Evolutionary conservation across 2,888 invertebrate species (phyloP).

Genomic region (Mactromeris polynyma): DNA sequence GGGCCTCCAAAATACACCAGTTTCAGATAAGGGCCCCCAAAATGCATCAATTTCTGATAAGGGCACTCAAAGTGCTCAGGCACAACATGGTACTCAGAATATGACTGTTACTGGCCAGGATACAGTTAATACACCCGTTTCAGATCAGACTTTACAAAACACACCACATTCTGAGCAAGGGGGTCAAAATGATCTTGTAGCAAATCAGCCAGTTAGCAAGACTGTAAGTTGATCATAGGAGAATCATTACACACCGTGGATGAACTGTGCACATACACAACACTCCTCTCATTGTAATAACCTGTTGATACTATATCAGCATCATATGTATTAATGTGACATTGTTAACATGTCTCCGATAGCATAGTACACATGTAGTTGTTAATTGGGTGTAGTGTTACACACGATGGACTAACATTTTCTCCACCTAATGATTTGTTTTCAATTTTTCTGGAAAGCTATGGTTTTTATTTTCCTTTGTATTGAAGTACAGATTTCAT

Average conservation of each 20-base stretch:
- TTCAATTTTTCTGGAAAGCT: background rate
- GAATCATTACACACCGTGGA: background rate
- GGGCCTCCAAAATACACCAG: background rate
- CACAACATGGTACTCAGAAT: background rate
- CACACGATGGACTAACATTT: background rate
- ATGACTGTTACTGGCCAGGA: background rate
- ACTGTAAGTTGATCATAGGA: background rate
- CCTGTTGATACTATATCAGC: background rate
- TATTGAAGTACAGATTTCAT: no score
- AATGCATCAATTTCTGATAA: background rate
- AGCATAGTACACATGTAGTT: background rate
- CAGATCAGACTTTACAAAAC: background rate
- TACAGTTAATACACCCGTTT: no score
- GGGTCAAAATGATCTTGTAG: background rate
- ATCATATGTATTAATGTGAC: background rate
- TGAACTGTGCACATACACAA: background rate
- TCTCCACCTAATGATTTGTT: no score
- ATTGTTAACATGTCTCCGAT: background rate
- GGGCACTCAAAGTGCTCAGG: background rate
- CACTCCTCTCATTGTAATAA: background rate
- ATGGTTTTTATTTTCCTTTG: no score
- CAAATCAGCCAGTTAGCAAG: background rate
- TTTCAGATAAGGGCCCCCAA: background rate
- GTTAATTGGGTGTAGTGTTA: background rate
- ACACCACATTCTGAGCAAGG: background rate